phyloP scores from a whole-genome alignment of 1,140 invertebrate genomes.

The Odontomachus brunneus region DNA sequence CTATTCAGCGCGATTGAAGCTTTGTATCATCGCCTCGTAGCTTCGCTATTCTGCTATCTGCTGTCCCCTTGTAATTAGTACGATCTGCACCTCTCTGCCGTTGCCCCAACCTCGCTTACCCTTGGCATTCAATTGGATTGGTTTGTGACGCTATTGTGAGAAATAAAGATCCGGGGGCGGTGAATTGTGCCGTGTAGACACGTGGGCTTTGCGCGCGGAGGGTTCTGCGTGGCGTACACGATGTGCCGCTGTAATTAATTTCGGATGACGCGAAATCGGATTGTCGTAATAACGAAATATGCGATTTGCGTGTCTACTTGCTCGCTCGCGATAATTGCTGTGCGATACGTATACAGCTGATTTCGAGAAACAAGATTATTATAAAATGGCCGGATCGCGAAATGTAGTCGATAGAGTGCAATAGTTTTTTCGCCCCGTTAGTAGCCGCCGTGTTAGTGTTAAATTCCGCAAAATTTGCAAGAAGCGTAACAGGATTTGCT shows the following conservation, averaged over 20 bases:
- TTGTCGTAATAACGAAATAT: not conserved
- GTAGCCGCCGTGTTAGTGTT: too few species aligned
- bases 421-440: not conserved
- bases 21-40: conserved; percentile 29
- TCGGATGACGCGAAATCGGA: conserved; percentile 12
- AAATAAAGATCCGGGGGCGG: conserved; percentile 12
- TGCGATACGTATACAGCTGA: not conserved
- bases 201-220: not conserved
- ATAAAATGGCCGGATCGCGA: not conserved
- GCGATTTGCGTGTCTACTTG: not conserved
- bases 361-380: conserved; percentile 16
- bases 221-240: not conserved
- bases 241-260: conserved; percentile 16
- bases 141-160: conserved; percentile 4
- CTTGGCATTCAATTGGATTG: conserved; percentile 35
- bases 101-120: not conserved
- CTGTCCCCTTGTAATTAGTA: conserved; percentile 37
- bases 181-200: conserved; percentile 5
- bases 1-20: conserved; percentile 42
- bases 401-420: not conserved
- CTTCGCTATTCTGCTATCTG: conserved; percentile 17
- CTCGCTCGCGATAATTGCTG: not conserved
- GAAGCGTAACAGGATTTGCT: not conserved
- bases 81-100: conserved; percentile 14
- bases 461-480: conserved; percentile 1